These are phyloP conservation scores for Lepidocyrtoides sp. DNA, from an alignment of 2,888 invertebrate species.

Conservation along the genomic window DNA sequence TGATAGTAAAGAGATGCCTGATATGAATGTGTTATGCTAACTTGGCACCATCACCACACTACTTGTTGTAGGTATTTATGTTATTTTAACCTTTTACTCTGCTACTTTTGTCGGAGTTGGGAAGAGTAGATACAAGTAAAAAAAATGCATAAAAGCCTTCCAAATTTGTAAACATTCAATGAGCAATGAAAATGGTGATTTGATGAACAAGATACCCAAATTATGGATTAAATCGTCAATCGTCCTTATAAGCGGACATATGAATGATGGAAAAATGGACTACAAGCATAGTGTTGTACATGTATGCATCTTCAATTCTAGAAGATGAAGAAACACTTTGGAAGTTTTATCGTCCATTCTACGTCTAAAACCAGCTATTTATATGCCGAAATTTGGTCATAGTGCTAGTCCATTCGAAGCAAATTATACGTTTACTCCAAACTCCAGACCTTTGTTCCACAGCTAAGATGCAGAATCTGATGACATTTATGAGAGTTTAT, in stretches of 20 bases:
- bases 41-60: not conserved
- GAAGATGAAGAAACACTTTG: not conserved
- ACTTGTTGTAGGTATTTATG: not conserved
- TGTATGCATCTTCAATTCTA: not conserved
- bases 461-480: conserved; percentile 1
- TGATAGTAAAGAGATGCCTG: too few relatives aligned
- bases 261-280: not conserved
- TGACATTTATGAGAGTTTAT: conserved; percentile 59
- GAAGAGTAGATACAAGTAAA: too few relatives aligned
- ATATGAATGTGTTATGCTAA: not conserved
- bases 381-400: not conserved
- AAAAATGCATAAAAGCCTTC: not conserved
- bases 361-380: not conserved
- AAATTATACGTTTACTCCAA: not conserved
- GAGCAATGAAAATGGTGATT: conserved; percentile 6
- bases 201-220: conserved; percentile 51
- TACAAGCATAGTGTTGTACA: too few relatives aligned
- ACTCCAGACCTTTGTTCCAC: not conserved
- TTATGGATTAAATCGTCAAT: conserved; percentile 40
- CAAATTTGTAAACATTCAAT: conserved; percentile 58
- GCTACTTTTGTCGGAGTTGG: conserved; percentile 32
- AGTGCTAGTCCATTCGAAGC: too few relatives aligned
- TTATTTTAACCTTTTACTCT: conserved; percentile 46
- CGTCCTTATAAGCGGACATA: conserved; percentile 12
- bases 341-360: not conserved